Percentiles rank a stretch among this genome's conserved stretches.
Conservation (phyloP, 1,140 invertebrate species). For the Zaprionus vittiger region DNA sequence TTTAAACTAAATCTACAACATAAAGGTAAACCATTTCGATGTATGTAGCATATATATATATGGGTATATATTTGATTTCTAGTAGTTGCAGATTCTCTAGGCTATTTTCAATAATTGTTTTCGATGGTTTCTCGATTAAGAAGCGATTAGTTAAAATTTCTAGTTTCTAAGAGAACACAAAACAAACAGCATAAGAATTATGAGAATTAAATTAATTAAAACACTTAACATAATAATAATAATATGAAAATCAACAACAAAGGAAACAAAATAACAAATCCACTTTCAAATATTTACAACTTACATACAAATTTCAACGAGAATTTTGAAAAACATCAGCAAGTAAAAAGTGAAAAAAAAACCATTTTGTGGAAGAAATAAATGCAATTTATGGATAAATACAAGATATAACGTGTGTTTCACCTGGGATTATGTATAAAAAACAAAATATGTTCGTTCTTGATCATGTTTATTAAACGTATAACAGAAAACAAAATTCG, state of each 20-base stretch:
- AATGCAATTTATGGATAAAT: constrained; percentile 81
- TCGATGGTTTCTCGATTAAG: constrained; percentile 71
- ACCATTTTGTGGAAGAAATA: constrained; percentile 78
- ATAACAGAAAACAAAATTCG: neutral
- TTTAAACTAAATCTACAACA: constrained; percentile 44
- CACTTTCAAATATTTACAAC: constrained; percentile 80
- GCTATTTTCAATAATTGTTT: constrained; percentile 77
- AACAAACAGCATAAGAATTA: constrained; percentile 57
- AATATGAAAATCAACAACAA: constrained; percentile 48
- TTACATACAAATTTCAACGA: constrained; percentile 79
- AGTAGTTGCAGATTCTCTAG: constrained; percentile 78
- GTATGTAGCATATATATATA: constrained; percentile 57
- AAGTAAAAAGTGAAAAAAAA: constrained; percentile 18
- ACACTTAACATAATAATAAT: constrained; percentile 45
- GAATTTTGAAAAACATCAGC: constrained; percentile 63
- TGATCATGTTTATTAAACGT: neutral
- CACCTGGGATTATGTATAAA: neutral
- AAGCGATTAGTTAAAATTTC: constrained; percentile 80
- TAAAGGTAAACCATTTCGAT: constrained; percentile 64
- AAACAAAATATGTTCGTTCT: neutral
- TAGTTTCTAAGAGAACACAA: constrained; percentile 66
- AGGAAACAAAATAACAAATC: constrained; percentile 50
- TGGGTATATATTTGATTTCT: constrained; percentile 66
- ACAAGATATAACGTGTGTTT: constrained; percentile 25
- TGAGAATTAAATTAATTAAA: constrained; percentile 69